Evolutionary conservation across 2,113 vertebrate species (phyloP), one percentile per base, ranked within the genome.

Genomic region (Bagarius yarrelli): DNA sequence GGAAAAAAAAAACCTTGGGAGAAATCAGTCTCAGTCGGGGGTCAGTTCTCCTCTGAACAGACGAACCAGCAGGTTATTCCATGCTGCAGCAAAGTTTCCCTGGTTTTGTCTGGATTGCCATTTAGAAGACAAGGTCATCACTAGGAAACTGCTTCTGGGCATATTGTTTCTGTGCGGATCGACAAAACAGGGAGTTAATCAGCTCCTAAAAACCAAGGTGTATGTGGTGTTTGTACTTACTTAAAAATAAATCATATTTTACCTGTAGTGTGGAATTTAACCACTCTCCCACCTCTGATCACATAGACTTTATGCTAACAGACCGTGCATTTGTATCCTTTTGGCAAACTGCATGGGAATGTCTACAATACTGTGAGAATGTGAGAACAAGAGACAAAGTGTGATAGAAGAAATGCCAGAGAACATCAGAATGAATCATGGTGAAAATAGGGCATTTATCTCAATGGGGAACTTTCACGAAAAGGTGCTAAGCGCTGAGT

Each of bases 371-470:
- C 83, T 81, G 74, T 82, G 81, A 55, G 61, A 81, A 81, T 81
- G 73, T 79, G 82, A 81, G 75, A 85, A 81, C 69, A 27, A 82
- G 76, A 56, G 55, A 72, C 76, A 81, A 86, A 78, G 61, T 71
- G 82, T 36, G 80, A 82, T 86, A 82, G 87, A 85, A 59, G 72
- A 85, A 86, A 85, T 71, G 81, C 76, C 83, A 74, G 77, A 21
- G 69, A 52, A 63, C 69, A 82, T 88, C 81, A 86, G 76, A 83
- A 80, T 74, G 64, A 83, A 84, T 82, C 30, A 77, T 67, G 40
- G 77, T 66, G 77, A 85, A 85, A 85, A 88, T 70, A 76, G 83
- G 53, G 70, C 71, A 82, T 85, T 88, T 81, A 85, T 84, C 77
- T 84, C 78, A 82, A 83, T 84, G 53, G 81, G 52, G 55, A 34